These are phyloP conservation scores for Neoniphon sammara DNA, from an alignment of 2,797 vertebrate genomes.

Conservation along the genomic window DNA sequence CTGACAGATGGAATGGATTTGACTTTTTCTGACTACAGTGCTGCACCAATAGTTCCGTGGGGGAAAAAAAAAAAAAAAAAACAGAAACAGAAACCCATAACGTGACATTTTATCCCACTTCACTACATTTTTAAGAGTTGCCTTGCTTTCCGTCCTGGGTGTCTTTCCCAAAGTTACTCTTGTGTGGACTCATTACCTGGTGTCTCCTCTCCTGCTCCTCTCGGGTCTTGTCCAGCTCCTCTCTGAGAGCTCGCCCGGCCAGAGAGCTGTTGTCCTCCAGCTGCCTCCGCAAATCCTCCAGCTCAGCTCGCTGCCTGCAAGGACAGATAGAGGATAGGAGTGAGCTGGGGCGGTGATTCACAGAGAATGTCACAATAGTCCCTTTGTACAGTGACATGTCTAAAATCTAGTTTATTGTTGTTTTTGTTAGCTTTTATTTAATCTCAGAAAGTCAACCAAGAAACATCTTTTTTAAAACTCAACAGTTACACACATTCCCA, in stretches of 20 bases:
- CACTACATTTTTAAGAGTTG: too few species aligned
- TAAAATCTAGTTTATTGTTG: not conserved
- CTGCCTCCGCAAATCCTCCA: conserved; percentile 88
- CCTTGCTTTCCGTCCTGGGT: too few species aligned
- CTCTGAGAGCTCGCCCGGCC: conserved; percentile 82
- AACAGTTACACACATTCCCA: too few species aligned
- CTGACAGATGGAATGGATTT: too few species aligned
- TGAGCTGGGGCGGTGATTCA: not conserved
- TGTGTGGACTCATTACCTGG: conserved; percentile 81
- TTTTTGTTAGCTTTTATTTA: not conserved
- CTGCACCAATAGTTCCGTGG: too few species aligned
- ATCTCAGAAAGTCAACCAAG: too few species aligned
- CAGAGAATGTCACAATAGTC: not conserved
- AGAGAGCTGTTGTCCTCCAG: conserved; percentile 88
- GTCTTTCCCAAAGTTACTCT: too few species aligned
- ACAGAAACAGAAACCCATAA: too few species aligned
- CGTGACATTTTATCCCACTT: too few species aligned
- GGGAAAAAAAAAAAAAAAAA: too few species aligned
- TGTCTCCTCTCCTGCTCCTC: conserved; percentile 92
- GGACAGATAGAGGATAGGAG: not conserved
- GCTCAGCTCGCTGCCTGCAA: conserved; percentile 88
- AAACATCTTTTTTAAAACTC: too few species aligned
- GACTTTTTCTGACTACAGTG: too few species aligned
- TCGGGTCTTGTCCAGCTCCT: conserved; percentile 87
- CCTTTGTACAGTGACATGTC: not conserved